phyloP scores from a whole-genome alignment of 1,140 invertebrate genomes.

The Sitophilus oryzae region DNA sequence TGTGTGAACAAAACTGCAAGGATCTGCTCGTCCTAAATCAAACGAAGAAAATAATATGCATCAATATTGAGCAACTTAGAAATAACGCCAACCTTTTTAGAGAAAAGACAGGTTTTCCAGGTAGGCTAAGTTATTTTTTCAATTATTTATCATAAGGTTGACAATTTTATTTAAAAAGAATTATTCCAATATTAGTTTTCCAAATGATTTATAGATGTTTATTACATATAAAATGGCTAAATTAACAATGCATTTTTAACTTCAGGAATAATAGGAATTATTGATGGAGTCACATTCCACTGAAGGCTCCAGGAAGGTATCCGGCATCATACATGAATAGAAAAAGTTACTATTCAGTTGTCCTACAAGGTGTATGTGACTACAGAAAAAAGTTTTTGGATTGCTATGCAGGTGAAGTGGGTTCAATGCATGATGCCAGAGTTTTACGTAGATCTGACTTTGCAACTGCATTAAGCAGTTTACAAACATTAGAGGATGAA shows the following conservation, averaged over 20 bases:
- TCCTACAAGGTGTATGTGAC: too few relatives aligned
- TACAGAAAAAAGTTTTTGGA: neutral
- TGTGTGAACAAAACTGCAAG: neutral
- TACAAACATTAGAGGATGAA: neutral
- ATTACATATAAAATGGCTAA: too few relatives aligned
- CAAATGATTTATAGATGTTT: too few relatives aligned
- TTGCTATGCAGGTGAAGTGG: conserved; percentile 1
- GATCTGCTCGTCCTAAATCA: neutral
- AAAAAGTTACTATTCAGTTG: too few relatives aligned
- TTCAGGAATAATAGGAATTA: too few relatives aligned
- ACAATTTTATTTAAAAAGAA: too few relatives aligned
- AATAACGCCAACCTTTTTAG: neutral
- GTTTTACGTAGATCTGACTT: neutral
- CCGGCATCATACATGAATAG: neutral
- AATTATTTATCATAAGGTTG: too few relatives aligned
- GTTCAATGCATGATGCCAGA: neutral
- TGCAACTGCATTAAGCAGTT: neutral
- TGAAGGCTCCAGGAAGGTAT: neutral
- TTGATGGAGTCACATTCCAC: too few relatives aligned
- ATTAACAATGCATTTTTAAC: too few relatives aligned
- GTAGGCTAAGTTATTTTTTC: neutral
- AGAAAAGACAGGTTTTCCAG: neutral
- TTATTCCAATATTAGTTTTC: too few relatives aligned
- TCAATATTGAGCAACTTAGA: neutral
- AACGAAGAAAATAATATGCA: neutral